Evolutionary conservation across 2,113 vertebrate species (phyloP), one percentile per base, ranked within the genome.

Genomic region (Apodemus sylvaticus): DNA sequence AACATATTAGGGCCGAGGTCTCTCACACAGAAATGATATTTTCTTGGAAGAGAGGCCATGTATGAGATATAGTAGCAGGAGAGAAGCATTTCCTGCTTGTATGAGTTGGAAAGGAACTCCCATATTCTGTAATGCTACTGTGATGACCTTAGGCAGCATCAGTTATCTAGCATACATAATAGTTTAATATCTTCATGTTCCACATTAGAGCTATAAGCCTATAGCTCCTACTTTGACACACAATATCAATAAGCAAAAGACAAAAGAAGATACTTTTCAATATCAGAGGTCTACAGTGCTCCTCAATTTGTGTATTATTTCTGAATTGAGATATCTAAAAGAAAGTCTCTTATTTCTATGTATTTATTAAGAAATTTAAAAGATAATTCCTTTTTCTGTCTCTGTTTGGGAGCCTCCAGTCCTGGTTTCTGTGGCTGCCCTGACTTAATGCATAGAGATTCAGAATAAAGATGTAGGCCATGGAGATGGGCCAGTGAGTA

Each of bases 11-110:
- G 4, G 14, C 34, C 82, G 70, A 90, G 17, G 51, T 93, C 31
- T 55, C 12, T 31, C 76, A n/a, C n/a, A n/a, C 14, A 45, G 42
- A 62, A 91, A 55, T 58, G 77, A 42, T 36, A 73, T 82, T 92
- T 89, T 90, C 48, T 88, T 93, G 55, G 12, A 78, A 93, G 58
- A 42, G 78, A 90, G 34, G 36, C 68, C 68, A 85, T 73, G 20
- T 62, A 48, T 87, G 42, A 12, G 36, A 74, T 51, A 20, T 90
- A 74, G 51, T 19, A 10, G 53, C 36, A 60, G n/a, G 51, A 19
- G 77, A 70, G 34, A 89, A 94, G 34, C 7, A 53, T 55, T 95
- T 97, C n/a, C 66, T 86, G 68, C 45, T 94, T 89, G 74, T 91
- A 91, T 36, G 71, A 53, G 58, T 19, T 66, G 73, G 62, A 76